Evolutionary conservation across 2,113 vertebrate genomes (phyloP).

Genomic region (Alethe diademata): DNA sequence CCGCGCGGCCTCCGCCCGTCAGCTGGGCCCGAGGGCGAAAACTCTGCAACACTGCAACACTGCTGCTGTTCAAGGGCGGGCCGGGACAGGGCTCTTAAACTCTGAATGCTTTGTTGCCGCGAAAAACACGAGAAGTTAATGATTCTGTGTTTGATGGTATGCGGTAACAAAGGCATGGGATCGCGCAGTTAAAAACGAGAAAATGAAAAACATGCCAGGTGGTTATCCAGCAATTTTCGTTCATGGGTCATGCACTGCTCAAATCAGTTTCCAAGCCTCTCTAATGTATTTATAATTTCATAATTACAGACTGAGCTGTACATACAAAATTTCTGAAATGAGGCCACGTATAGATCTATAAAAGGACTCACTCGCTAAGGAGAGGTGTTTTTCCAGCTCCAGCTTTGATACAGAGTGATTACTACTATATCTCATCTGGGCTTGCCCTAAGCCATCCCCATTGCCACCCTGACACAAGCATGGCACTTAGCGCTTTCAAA

Average conservation of each 20-base stretch:
- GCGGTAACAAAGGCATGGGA: not conserved
- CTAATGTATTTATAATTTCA: not conserved
- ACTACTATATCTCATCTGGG: not conserved
- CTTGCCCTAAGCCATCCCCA: not conserved
- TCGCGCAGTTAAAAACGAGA: not conserved
- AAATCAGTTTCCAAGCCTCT: not conserved
- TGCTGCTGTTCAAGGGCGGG: not conserved
- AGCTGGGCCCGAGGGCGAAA: too few species aligned
- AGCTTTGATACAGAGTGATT: not conserved
- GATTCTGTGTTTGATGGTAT: not conserved
- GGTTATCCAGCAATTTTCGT: not conserved
- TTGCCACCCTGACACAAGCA: not conserved
- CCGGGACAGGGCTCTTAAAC: not conserved
- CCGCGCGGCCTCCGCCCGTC: too few species aligned
- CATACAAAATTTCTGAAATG: not conserved
- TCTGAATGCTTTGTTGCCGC: not conserved
- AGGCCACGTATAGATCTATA: not conserved
- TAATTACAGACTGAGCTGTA: not conserved
- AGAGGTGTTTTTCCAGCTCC: not conserved
- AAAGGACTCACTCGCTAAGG: not conserved
- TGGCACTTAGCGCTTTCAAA: not conserved
- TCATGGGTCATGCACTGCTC: not conserved
- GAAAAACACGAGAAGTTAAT: not conserved
- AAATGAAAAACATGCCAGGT: not conserved
- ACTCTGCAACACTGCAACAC: rapidly evolving